A percentile compares a stretch with the other conserved stretches of the same genome.
Conservation (phyloP, 2,888 invertebrate genomes). For the Plebejus melissa region DNA sequence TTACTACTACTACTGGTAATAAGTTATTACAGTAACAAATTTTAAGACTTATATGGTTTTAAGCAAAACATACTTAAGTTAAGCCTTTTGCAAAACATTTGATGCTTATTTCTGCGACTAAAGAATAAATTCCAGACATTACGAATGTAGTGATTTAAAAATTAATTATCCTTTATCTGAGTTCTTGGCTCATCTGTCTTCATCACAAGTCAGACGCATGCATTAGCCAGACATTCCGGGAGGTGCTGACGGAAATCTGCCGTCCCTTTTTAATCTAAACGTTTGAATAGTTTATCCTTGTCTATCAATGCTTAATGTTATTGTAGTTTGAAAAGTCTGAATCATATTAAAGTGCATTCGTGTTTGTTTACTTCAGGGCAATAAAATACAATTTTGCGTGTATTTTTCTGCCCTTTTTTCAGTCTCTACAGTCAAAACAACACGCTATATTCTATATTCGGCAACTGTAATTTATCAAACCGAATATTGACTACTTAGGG, state of each 20-base stretch:
- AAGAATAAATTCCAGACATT: constrained; percentile 6
- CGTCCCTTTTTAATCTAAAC: constrained; percentile 50
- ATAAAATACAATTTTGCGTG: too few species aligned
- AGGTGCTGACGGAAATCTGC: constrained; percentile 43
- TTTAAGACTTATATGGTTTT: not conserved
- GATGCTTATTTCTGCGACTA: not conserved
- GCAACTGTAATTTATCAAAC: too few species aligned
- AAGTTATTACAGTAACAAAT: too few species aligned
- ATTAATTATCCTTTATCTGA: constrained; percentile 46
- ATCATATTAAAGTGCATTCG: not conserved
- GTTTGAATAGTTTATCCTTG: constrained; percentile 49
- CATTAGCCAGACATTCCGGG: constrained; percentile 61
- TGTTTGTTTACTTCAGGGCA: not conserved
- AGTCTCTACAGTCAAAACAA: too few species aligned
- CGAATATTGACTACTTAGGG: too few species aligned
- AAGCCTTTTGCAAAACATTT: not conserved
- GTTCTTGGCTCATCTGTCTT: constrained; percentile 73
- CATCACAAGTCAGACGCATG: constrained; percentile 64
- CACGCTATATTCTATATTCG: too few species aligned
- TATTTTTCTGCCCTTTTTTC: too few species aligned
- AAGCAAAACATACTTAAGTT: not conserved
- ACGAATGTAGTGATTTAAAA: constrained; percentile 37
- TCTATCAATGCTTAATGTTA: constrained; percentile 42
- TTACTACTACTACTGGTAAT: too few species aligned
- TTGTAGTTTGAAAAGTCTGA: not conserved